Evolutionary conservation across 23 tunicate species (phyloP).

Genomic region (Phallusia fumigata): DNA sequence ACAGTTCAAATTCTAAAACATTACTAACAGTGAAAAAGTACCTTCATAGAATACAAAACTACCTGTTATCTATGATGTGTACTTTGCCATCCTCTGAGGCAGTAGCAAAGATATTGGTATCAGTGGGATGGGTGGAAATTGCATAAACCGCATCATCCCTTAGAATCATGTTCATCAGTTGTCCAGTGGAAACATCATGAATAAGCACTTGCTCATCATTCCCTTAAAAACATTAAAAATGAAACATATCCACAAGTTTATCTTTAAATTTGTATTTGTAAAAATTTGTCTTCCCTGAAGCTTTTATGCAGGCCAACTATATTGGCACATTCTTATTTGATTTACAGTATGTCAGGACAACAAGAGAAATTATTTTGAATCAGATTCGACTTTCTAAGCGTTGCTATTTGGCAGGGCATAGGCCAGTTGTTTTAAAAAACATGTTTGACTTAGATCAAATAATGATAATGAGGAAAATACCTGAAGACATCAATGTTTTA

Average conservation of each 20-base stretch:
- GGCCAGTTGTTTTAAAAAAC: background rate
- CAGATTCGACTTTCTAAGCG: no score
- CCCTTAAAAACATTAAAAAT: constrained; percentile 40
- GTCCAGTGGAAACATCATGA: constrained; percentile 59
- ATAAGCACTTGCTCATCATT: constrained; percentile 73
- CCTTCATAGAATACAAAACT: background rate
- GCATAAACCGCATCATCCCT: constrained; percentile 63
- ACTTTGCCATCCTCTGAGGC: constrained; percentile 82
- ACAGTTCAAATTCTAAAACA: background rate
- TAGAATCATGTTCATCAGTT: constrained; percentile 29
- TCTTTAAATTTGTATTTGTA: no score
- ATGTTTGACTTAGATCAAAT: background rate
- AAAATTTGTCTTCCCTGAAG: no score
- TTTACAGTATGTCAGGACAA: no score
- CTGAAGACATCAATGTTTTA: constrained; percentile 62
- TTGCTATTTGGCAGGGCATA: no score
- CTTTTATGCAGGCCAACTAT: no score
- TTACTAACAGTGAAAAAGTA: background rate
- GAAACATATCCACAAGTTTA: no score
- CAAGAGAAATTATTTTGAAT: no score
- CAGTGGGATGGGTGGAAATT: constrained; percentile 52
- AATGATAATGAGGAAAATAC: constrained; percentile 12
- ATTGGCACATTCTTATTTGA: no score
- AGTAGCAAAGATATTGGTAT: constrained; percentile 43
- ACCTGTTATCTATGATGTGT: constrained; percentile 68